phyloP scores from a whole-genome alignment of 1,140 invertebrate species.

The Acromyrmex echinatior region DNA sequence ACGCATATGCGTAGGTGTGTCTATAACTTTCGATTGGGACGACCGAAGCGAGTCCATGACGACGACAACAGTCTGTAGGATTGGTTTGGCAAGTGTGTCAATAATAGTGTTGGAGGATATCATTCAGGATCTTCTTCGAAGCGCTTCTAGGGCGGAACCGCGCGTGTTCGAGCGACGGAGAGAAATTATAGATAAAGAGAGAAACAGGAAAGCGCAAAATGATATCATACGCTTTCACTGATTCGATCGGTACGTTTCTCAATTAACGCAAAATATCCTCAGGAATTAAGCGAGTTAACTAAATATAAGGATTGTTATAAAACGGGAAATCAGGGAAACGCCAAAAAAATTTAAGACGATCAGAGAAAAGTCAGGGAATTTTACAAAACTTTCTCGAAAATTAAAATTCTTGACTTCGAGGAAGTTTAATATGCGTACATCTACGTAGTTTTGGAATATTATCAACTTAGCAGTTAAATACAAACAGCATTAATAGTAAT shows the following conservation, averaged over 20 bases:
- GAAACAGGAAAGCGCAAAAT: slow-evolving; percentile 2
- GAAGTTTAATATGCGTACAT: too few species aligned
- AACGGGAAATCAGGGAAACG: too few species aligned
- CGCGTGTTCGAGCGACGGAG: neutral
- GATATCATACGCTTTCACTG: slow-evolving; percentile 28
- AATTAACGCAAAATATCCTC: neutral
- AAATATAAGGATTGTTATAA: too few species aligned
- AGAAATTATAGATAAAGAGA: slow-evolving; percentile 19
- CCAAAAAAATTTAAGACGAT: too few species aligned
- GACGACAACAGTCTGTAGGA: neutral
- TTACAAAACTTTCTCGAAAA: too few species aligned
- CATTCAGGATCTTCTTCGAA: neutral
- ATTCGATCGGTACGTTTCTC: neutral
- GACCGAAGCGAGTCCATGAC: slow-evolving; percentile 11
- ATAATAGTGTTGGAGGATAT: slow-evolving; percentile 42
- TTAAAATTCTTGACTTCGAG: too few species aligned
- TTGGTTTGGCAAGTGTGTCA: slow-evolving; percentile 59
- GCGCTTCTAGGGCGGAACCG: slow-evolving; percentile 11
- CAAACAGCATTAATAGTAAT: too few species aligned
- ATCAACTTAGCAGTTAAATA: too few species aligned
- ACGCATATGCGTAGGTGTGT: slow-evolving; percentile 39
- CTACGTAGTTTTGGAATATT: too few species aligned
- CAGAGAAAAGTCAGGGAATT: too few species aligned
- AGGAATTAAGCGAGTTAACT: neutral
- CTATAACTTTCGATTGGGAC: slow-evolving; percentile 61